Evolutionary conservation across 2,888 invertebrate genomes (phyloP), one percentile per base, ranked within the genome.

Genomic region (Chouioia cunea): DNA sequence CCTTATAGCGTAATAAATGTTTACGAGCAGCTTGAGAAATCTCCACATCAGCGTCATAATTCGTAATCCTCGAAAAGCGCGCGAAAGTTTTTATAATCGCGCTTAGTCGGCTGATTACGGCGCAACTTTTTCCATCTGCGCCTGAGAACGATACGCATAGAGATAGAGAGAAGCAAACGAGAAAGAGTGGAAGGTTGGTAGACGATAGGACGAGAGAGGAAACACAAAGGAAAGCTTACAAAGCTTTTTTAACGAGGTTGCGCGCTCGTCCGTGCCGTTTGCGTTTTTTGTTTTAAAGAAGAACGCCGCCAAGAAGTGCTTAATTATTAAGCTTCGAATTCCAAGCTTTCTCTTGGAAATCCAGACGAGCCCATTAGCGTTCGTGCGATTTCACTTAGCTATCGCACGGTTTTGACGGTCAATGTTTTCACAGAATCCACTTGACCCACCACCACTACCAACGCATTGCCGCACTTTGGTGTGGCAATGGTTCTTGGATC

Each of bases 101-200:
- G 20, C 14, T 15, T 46, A 14, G 18, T 15, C 10, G 56, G 18
- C 62, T 58, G 27, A 70, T 59, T 64, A 65, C 65, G 54, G 23
- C 54, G 15, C 65, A 65, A 70, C 65, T 70, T 65, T 70, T 65
- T 70, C 64, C 58, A 70, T 70, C 59, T 65, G 46, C 16, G 64
- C 58, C 52, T 47, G n/a, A 46, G 48, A 47, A 48, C 48, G 56
- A 23, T 2, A 36, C 16, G 22, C 22, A 47, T 4, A 4, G 16
- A 27, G 14, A 8, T 27, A 16, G 36, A 23, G 10, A 23, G 52
- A 20, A 18, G 8, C 0, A n/a, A n/a, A n/a, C n/a, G n/a, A n/a
- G n/a, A n/a, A n/a, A n/a, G n/a, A 36, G 10, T 36, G 23, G 14
- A 27, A 4, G 54, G 12, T 12, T 16, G 53, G 36, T 10, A 10